phyloP scores from a whole-genome alignment of 2,888 invertebrate species.

The Aphrophora alni region DNA sequence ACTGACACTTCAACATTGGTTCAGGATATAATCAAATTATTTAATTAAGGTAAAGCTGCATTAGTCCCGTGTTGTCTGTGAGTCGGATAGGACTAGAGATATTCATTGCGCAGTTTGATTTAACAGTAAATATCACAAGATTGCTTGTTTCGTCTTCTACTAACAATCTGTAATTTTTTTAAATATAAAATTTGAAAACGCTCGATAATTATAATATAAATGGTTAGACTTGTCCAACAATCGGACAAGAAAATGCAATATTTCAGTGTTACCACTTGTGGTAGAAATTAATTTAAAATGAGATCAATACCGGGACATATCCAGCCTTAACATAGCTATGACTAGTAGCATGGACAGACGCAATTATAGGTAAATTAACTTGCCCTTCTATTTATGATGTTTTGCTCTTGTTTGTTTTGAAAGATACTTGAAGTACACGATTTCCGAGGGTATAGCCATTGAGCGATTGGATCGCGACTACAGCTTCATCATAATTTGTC shows the following conservation, averaged over 20 bases:
- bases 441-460: conserved; percentile 96
- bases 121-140: neutral
- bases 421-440: conserved; percentile 95
- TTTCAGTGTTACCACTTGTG: neutral
- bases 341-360: conserved; percentile 45
- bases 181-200: neutral
- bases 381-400: conserved; percentile 46
- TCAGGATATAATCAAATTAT: neutral
- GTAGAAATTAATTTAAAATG: conserved; percentile 29
- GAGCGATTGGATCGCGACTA: conserved; percentile 93
- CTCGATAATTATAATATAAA: neutral
- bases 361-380: conserved; percentile 33
- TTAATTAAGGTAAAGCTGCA: conserved; percentile 28
- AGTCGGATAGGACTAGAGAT: conserved; percentile 14
- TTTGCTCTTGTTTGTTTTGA: conserved; percentile 87
- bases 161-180: neutral
- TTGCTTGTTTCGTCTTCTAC: neutral
- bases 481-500: conserved; percentile 97
- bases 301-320: conserved; percentile 45
- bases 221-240: neutral
- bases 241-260: neutral
- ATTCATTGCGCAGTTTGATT: neutral
- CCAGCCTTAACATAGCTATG: conserved; percentile 46
- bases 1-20: neutral
- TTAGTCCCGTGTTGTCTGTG: conserved; percentile 10